These are phyloP conservation scores for Engraulis encrasicolus DNA, from an alignment of 2,113 vertebrate genomes.

Conservation along the genomic window DNA sequence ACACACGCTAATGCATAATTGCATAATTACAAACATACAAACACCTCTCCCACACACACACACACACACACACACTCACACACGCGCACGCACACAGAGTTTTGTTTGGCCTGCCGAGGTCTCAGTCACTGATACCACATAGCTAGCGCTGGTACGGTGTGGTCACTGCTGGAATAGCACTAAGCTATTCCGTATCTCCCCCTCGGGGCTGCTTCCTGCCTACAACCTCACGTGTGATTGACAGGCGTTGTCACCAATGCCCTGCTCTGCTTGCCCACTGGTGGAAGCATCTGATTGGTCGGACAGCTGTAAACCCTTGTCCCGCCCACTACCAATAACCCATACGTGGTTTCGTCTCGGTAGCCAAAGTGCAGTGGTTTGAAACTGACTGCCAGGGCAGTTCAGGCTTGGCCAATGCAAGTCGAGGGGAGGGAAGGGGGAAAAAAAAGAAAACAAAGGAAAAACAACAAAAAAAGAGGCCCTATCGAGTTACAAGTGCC, in stretches of 20 bases:
- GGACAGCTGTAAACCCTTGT: not conserved
- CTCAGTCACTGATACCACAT: not conserved
- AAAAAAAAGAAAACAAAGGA: not conserved
- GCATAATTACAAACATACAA: not conserved
- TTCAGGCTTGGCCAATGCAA: too few relatives aligned
- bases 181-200: not conserved
- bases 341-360: not conserved
- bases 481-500: not conserved
- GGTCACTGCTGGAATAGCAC: not conserved
- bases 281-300: not conserved
- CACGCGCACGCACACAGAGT: not conserved
- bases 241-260: not conserved
- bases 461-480: not conserved
- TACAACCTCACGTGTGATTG: not conserved
- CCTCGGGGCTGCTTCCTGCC: not conserved
- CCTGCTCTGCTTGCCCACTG: not conserved
- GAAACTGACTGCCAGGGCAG: not conserved
- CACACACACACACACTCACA: not conserved
- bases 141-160: not conserved
- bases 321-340: not conserved
- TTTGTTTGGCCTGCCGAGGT: not conserved
- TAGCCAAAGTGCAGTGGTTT: not conserved
- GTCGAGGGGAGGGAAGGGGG: not conserved
- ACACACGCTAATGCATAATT: not conserved
- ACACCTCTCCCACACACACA: not conserved